Percentiles rank a stretch among this genome's conserved stretches.
Conservation (phyloP, 2,113 vertebrate genomes). For the Hypanus sabinus region DNA sequence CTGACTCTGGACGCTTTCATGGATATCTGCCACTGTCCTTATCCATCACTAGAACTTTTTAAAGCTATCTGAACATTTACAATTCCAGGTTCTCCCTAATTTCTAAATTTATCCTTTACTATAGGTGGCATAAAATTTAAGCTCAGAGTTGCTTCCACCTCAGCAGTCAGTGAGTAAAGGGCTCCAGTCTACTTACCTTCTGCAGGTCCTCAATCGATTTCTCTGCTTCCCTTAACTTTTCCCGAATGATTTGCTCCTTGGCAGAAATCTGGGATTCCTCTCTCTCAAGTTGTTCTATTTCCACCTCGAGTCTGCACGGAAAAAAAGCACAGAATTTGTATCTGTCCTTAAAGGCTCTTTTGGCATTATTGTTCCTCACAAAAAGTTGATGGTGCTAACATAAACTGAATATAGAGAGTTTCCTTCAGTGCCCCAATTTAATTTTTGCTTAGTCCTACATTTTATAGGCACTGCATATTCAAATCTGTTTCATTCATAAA, state of each 20-base stretch:
- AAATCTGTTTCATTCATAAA: too few relatives aligned
- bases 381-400: neutral
- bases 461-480: too few relatives aligned
- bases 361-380: neutral
- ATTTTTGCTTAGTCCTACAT: too few relatives aligned
- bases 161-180: neutral
- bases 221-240: conserved; percentile 85
- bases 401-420: too few relatives aligned
- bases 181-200: conserved; percentile 62
- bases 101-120: too few relatives aligned
- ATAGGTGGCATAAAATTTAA: neutral
- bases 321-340: conserved; percentile 48
- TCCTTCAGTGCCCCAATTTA: too few relatives aligned
- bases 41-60: neutral
- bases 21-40: neutral
- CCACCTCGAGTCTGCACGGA: conserved; percentile 77
- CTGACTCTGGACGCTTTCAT: neutral
- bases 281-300: conserved; percentile 79
- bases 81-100: too few relatives aligned
- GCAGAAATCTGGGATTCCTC: conserved; percentile 94
- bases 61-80: too few relatives aligned
- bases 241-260: conserved; percentile 87
- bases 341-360: neutral
- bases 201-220: conserved; percentile 84
- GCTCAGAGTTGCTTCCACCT: neutral